phyloP scores from a whole-genome alignment of 1,140 invertebrate genomes.

The Rhynchophorus ferrugineus region DNA sequence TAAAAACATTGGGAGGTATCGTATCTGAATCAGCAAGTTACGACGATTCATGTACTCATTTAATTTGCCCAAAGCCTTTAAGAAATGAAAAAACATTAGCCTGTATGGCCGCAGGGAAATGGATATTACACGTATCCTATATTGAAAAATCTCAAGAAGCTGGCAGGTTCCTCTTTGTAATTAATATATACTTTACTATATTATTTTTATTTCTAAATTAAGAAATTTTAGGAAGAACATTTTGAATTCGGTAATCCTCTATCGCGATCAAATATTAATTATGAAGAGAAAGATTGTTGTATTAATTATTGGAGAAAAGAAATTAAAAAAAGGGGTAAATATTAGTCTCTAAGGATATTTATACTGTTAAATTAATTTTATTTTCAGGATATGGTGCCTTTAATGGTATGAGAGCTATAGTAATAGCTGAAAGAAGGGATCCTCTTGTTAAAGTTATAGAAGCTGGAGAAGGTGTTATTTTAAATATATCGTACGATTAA shows the following conservation, averaged over 20 bases:
- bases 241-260: constrained; percentile 70
- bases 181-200: constrained; percentile 25
- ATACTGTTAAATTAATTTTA: background rate
- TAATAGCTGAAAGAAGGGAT: constrained; percentile 56
- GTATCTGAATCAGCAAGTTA: constrained; percentile 53
- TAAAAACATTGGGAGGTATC: constrained; percentile 55
- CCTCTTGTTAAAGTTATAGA: constrained; percentile 61
- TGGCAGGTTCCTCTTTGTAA: constrained; percentile 60
- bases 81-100: constrained; percentile 82
- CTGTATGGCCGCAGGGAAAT: constrained; percentile 77
- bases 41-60: constrained; percentile 65
- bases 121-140: constrained; percentile 75
- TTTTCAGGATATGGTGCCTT: constrained; percentile 52
- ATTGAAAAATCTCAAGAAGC: constrained; percentile 56
- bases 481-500: constrained; percentile 42
- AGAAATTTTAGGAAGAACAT: constrained; percentile 51
- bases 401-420: constrained; percentile 56
- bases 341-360: too few relatives aligned
- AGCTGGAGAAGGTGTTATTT: constrained; percentile 62
- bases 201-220: background rate
- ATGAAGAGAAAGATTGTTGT: constrained; percentile 25
- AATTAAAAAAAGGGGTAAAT: constrained; percentile 30
- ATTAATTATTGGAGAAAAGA: constrained; percentile 58
- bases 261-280: constrained; percentile 41
- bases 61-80: constrained; percentile 62